Percentiles rank a stretch among this genome's conserved stretches.
Conservation (phyloP, 2,113 vertebrate genomes). For the Saguinus midas region DNA sequence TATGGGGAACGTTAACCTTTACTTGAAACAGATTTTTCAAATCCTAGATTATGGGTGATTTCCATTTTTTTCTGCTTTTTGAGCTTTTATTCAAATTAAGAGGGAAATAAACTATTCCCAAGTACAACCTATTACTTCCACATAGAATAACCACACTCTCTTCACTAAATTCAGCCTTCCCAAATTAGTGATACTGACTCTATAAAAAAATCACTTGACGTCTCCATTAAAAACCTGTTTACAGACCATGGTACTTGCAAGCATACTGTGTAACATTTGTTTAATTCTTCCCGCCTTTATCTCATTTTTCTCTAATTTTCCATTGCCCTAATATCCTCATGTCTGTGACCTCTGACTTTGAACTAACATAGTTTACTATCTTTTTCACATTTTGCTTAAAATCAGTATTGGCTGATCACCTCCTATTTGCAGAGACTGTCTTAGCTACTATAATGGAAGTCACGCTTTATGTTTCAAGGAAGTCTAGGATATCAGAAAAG, state of each 20-base stretch:
- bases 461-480: not conserved
- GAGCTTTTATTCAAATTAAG: not conserved
- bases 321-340: not conserved
- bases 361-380: not conserved
- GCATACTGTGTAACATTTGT: not conserved
- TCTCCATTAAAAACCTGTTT: not conserved
- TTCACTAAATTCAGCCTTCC: not conserved
- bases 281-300: not conserved
- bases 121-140: not conserved
- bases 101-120: not conserved
- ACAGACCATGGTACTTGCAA: not conserved
- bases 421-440: not conserved
- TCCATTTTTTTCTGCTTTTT: not conserved
- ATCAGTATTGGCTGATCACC: not conserved
- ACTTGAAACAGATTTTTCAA: not conserved
- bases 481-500: not conserved
- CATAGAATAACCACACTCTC: not conserved
- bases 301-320: not conserved
- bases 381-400: not conserved
- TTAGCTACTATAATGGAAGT: not conserved
- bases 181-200: not conserved
- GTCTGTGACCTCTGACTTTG: not conserved
- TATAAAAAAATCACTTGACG: not conserved
- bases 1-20: not conserved
- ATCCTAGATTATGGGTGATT: not conserved